Conservation (phyloP, 1,140 invertebrate species). For the Drosophila serrata region DNA sequence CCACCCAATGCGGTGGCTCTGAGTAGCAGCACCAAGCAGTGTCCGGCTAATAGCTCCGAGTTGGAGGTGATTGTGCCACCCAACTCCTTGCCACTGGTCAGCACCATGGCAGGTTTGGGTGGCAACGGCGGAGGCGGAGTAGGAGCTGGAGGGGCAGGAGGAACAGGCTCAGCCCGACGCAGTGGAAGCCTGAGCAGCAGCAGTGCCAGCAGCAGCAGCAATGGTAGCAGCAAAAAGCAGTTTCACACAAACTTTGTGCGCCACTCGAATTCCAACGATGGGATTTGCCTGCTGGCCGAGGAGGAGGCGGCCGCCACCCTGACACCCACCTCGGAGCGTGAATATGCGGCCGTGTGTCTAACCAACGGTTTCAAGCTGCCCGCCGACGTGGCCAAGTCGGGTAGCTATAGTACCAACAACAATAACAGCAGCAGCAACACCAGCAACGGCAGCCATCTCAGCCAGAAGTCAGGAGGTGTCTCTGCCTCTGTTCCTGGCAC, state of each 20-base stretch:
- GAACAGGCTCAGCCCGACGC: slow-evolving; percentile 43
- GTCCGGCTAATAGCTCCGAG: slow-evolving; percentile 57
- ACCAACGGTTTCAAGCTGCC: slow-evolving; percentile 77
- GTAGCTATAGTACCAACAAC: slow-evolving; percentile 33
- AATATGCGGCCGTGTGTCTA: slow-evolving; percentile 62
- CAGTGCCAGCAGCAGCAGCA: slow-evolving; percentile 72
- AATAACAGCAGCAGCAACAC: slow-evolving; percentile 37
- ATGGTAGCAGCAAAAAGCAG: slow-evolving; percentile 71
- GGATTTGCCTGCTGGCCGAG: slow-evolving; percentile 80
- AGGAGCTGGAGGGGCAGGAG: slow-evolving; percentile 19
- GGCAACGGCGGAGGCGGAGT: slow-evolving; percentile 6
- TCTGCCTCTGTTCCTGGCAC: not conserved
- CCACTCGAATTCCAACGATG: slow-evolving; percentile 82
- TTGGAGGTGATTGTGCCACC: slow-evolving; percentile 68
- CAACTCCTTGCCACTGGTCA: slow-evolving; percentile 69
- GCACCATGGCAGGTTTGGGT: slow-evolving; percentile 57
- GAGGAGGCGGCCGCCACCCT: slow-evolving; percentile 79
- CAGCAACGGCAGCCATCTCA: slow-evolving; percentile 25
- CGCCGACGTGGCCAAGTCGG: slow-evolving; percentile 59
- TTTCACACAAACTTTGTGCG: slow-evolving; percentile 79
- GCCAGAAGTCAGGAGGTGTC: slow-evolving; percentile 27
- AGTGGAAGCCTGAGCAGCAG: slow-evolving; percentile 77
- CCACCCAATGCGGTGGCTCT: slow-evolving; percentile 71
- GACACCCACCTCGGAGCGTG: slow-evolving; percentile 77
- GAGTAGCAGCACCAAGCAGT: slow-evolving; percentile 59